A percentile compares a stretch with the other conserved stretches of the same genome.
Evolutionary conservation across 2,888 invertebrate genomes (phyloP).

Genomic region (Philonicus albiceps): DNA sequence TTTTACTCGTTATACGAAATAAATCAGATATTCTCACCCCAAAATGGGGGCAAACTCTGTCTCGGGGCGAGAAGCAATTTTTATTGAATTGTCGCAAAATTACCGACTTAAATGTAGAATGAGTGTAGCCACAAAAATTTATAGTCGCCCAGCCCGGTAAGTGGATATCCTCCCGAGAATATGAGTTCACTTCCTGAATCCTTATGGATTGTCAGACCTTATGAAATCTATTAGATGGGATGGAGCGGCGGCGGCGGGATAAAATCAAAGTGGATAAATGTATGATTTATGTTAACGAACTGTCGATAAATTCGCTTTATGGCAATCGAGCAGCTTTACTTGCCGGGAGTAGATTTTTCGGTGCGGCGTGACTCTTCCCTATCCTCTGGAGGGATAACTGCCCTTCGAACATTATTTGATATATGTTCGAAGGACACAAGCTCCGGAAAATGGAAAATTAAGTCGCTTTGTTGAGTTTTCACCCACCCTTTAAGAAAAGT

Average conservation of each 20-base stretch:
- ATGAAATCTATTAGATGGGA: conserved; percentile 38
- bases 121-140: conserved; percentile 26
- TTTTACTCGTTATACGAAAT: not conserved
- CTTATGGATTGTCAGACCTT: not conserved
- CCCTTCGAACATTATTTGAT: not conserved
- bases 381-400: not conserved
- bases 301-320: conserved; percentile 49
- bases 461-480: not conserved
- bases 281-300: conserved; percentile 49
- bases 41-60: not conserved
- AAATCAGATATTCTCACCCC: not conserved
- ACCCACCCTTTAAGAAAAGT: not conserved
- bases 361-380: not conserved
- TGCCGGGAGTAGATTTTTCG: conserved; percentile 21
- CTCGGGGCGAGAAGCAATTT: not conserved
- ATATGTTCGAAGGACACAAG: not conserved
- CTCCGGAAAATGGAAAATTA: conserved; percentile 5
- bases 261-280: conserved; percentile 49
- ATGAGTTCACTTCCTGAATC: conserved; percentile 1
- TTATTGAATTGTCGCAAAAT: conserved; percentile 35
- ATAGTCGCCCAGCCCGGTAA: conserved; percentile 11
- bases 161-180: not conserved
- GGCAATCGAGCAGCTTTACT: conserved; percentile 46
- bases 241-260: conserved; percentile 17
- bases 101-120: not conserved